Percentiles rank a stretch among this genome's conserved stretches.
Evolutionary conservation across 2,797 vertebrate genomes (phyloP).

Genomic region (Gouania willdenowi): DNA sequence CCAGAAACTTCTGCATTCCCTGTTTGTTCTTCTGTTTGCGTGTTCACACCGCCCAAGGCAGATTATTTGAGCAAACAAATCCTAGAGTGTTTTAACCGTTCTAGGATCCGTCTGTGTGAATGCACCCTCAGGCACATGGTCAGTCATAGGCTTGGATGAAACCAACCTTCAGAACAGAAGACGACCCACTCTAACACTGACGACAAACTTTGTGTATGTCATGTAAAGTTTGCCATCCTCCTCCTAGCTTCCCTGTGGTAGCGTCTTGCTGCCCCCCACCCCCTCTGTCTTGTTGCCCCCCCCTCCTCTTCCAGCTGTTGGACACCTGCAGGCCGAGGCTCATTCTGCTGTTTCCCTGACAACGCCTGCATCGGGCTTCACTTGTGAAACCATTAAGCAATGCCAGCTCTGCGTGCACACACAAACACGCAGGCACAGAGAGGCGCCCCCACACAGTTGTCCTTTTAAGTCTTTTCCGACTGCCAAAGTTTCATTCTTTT

Average conservation of each 20-base stretch:
- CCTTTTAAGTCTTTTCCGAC: slow-evolving; percentile 61
- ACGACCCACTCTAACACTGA: too few relatives aligned
- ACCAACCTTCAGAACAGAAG: too few relatives aligned
- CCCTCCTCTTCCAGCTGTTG: slow-evolving; percentile 54
- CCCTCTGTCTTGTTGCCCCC: not conserved
- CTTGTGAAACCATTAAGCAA: slow-evolving; percentile 69
- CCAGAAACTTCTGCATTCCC: too few relatives aligned
- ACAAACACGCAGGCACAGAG: slow-evolving; percentile 10
- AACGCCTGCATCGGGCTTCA: slow-evolving; percentile 69
- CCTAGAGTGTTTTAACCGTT: too few relatives aligned
- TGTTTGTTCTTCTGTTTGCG: too few relatives aligned
- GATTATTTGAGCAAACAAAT: too few relatives aligned
- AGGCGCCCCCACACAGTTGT: slow-evolving; percentile 33
- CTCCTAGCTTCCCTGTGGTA: not conserved
- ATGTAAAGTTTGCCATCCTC: too few relatives aligned
- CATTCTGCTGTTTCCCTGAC: slow-evolving; percentile 76
- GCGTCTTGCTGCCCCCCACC: not conserved
- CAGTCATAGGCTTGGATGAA: too few relatives aligned
- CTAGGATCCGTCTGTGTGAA: too few relatives aligned
- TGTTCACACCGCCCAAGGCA: too few relatives aligned
- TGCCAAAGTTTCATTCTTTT: slow-evolving; percentile 9
- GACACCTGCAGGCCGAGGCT: slow-evolving; percentile 74
- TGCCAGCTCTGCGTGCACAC: slow-evolving; percentile 51
- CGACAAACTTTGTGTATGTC: too few relatives aligned
- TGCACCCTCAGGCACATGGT: too few relatives aligned